A percentile compares a stretch with the other conserved stretches of the same genome.
Evolutionary conservation across 2,113 vertebrate species (phyloP).

Genomic region (Cyanocitta stelleri): DNA sequence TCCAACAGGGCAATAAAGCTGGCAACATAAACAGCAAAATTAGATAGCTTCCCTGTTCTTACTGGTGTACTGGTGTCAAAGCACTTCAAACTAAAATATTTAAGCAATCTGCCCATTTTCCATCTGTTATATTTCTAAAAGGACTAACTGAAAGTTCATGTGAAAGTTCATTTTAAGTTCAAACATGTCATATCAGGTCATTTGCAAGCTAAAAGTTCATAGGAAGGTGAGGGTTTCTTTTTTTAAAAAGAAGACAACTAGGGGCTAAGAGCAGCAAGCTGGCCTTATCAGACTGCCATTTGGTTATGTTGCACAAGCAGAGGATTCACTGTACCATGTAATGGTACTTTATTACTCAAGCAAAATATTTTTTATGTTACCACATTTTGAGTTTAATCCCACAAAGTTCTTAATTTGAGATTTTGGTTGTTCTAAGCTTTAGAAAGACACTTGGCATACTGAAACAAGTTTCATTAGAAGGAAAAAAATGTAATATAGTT

Average conservation of each 20-base stretch:
- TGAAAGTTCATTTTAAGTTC: conserved; percentile 78
- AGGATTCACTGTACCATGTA: neutral
- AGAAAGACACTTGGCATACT: neutral
- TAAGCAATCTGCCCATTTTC: conserved; percentile 72
- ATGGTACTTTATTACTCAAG: neutral
- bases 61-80: conserved; percentile 62
- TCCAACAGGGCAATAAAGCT: conserved; percentile 44
- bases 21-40: conserved; percentile 64
- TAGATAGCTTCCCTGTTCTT: conserved; percentile 51
- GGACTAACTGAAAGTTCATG: conserved; percentile 74
- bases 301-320: neutral
- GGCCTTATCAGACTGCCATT: conserved; percentile 21
- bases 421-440: neutral
- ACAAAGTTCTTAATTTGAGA: neutral
- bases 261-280: conserved; percentile 1
- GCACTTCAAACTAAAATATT: conserved; percentile 67
- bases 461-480: neutral
- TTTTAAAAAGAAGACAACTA: neutral
- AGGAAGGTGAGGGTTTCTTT: conserved; percentile 61
- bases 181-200: conserved; percentile 73
- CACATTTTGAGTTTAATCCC: neutral
- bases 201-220: conserved; percentile 79
- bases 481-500: neutral
- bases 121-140: conserved; percentile 76
- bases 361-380: neutral